Evolutionary conservation across 2,888 invertebrate species (phyloP).

Genomic region (Heteromurus nitidus): DNA sequence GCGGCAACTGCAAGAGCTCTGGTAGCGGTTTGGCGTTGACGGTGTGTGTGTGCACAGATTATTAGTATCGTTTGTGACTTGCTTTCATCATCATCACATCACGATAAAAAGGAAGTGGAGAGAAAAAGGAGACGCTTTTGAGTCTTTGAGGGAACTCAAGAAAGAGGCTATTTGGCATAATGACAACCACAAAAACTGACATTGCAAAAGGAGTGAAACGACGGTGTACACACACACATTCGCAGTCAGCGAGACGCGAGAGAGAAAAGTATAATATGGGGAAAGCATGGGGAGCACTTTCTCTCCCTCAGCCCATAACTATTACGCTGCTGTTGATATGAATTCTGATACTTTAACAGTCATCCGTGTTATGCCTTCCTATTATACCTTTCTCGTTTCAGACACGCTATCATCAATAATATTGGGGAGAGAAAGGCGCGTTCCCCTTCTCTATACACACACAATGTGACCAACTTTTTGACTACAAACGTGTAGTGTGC

Average conservation of each 20-base stretch:
- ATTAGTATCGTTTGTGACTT: slow-evolving; percentile 4
- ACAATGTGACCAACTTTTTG: not conserved
- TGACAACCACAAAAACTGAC: slow-evolving; percentile 42
- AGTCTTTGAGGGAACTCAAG: slow-evolving; percentile 23
- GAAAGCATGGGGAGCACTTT: not conserved
- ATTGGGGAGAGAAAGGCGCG: no score
- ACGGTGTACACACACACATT: no score
- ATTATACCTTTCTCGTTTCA: slow-evolving; percentile 19
- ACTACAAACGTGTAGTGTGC: no score
- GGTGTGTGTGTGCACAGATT: slow-evolving; percentile 10
- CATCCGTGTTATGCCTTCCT: not conserved
- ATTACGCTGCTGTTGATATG: not conserved
- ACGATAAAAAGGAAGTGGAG: slow-evolving; percentile 11
- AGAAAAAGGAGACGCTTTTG: not conserved
- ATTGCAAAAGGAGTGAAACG: not conserved
- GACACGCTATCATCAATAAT: slow-evolving; percentile 41
- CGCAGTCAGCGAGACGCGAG: no score
- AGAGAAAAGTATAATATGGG: no score
- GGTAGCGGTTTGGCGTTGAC: no score
- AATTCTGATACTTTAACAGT: slow-evolving; percentile 11
- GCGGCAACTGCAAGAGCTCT: no score
- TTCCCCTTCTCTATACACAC: not conserved
- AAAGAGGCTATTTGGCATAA: slow-evolving; percentile 40
- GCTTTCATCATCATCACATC: slow-evolving; percentile 26
- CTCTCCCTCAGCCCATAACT: not conserved